Evolutionary conservation across 2,113 vertebrate genomes (phyloP).

Genomic region (Sorex fumeus): DNA sequence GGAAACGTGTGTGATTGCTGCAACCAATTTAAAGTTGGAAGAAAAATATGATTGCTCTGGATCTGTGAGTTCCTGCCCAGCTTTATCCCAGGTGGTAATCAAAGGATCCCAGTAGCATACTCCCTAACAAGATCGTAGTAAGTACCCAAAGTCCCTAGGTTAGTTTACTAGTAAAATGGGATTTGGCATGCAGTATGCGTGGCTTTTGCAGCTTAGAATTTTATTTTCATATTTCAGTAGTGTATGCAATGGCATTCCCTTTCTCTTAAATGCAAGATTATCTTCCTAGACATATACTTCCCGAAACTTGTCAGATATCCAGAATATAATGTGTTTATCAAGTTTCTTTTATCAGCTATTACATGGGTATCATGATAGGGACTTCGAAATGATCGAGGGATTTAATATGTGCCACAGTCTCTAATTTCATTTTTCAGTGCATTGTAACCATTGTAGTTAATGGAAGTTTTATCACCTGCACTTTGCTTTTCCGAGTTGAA

Average conservation of each 20-base stretch:
- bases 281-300: background rate
- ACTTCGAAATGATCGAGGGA: background rate
- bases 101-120: background rate
- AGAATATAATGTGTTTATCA: background rate
- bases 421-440: background rate
- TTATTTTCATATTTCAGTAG: background rate
- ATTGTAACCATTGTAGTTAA: background rate
- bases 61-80: constrained; percentile 18
- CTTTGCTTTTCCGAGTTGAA: background rate
- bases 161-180: background rate
- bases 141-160: background rate
- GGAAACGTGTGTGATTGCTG: constrained; percentile 67
- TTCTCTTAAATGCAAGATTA: background rate
- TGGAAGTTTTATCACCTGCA: background rate
- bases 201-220: background rate
- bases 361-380: background rate
- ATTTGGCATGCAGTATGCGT: background rate
- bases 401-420: background rate
- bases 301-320: background rate
- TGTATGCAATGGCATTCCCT: too few relatives aligned
- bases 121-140: background rate
- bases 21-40: constrained; percentile 64
- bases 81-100: constrained; percentile 12
- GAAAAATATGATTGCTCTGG: constrained; percentile 62
- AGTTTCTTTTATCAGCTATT: background rate